Percentiles rank a stretch among this genome's conserved stretches.
phyloP scores from a whole-genome alignment of 2,888 invertebrate species.

The Sinelater perroti region DNA sequence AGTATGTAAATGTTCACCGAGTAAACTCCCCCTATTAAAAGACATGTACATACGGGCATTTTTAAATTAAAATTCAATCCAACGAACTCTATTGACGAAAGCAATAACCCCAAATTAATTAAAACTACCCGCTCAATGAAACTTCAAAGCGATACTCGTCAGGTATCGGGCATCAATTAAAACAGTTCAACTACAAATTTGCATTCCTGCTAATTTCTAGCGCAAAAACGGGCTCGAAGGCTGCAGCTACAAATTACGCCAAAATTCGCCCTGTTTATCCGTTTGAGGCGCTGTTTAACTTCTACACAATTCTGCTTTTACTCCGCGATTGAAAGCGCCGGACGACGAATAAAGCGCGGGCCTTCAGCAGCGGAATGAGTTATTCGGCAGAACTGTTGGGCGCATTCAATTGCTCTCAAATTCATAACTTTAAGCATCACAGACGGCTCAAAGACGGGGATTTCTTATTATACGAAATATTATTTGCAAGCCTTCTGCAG shows the following conservation, averaged over 20 bases:
- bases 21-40: too few relatives aligned
- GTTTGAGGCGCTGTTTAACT: slow-evolving; percentile 4
- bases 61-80: too few relatives aligned
- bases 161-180: too few relatives aligned
- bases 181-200: too few relatives aligned
- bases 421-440: slow-evolving; percentile 5
- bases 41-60: too few relatives aligned
- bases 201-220: too few relatives aligned
- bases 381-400: slow-evolving; percentile 12
- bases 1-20: too few relatives aligned
- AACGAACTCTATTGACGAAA: too few relatives aligned
- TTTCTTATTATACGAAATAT: slow-evolving; percentile 1
- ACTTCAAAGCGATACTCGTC: too few relatives aligned
- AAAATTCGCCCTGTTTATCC: slow-evolving; percentile 7
- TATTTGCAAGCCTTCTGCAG: background rate
- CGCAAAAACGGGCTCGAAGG: too few relatives aligned
- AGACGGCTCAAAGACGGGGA: background rate
- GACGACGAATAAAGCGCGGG: background rate
- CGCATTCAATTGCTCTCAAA: slow-evolving; percentile 8
- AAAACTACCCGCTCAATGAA: too few relatives aligned
- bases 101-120: too few relatives aligned
- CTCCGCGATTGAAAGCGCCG: slow-evolving; percentile 8
- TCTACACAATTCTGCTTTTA: slow-evolving; percentile 22
- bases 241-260: background rate
- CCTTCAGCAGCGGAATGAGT: slow-evolving; percentile 8